Conservation (phyloP, 2,113 vertebrate species). For the Lipotes vexillifer region DNA sequence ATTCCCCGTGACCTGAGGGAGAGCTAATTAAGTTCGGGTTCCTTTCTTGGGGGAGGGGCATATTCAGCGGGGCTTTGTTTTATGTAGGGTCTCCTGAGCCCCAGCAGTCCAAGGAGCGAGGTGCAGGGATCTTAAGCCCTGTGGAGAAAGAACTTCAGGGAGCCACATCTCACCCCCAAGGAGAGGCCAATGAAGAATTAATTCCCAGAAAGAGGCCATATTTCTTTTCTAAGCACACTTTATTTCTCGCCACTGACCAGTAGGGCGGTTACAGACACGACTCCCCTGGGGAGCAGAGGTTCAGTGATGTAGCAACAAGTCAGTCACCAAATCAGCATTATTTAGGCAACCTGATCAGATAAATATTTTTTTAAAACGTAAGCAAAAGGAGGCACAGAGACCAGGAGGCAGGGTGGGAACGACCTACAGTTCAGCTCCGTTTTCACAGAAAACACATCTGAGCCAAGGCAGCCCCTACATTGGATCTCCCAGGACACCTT, state of each 20-base stretch:
- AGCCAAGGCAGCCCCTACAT: background rate
- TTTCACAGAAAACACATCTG: slow-evolving; percentile 72
- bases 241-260: slow-evolving; percentile 72
- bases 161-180: background rate
- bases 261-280: slow-evolving; percentile 63
- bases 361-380: slow-evolving; percentile 44
- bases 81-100: background rate
- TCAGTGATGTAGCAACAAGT: slow-evolving; percentile 54
- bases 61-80: background rate
- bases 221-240: slow-evolving; percentile 60
- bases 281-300: slow-evolving; percentile 75
- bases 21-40: slow-evolving; percentile 25
- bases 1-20: slow-evolving; percentile 52
- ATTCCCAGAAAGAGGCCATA: background rate
- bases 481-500: background rate
- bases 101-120: background rate
- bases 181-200: background rate
- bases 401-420: background rate
- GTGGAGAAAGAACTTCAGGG: background rate
- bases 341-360: slow-evolving; percentile 51
- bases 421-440: slow-evolving; percentile 19
- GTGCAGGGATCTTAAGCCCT: background rate
- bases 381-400: slow-evolving; percentile 38
- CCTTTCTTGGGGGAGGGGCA: background rate
- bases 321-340: slow-evolving; percentile 68